Evolutionary conservation across 2,888 invertebrate species (phyloP), one percentile per base, ranked within the genome.

Genomic region (Caenorhabditis sp.): DNA sequence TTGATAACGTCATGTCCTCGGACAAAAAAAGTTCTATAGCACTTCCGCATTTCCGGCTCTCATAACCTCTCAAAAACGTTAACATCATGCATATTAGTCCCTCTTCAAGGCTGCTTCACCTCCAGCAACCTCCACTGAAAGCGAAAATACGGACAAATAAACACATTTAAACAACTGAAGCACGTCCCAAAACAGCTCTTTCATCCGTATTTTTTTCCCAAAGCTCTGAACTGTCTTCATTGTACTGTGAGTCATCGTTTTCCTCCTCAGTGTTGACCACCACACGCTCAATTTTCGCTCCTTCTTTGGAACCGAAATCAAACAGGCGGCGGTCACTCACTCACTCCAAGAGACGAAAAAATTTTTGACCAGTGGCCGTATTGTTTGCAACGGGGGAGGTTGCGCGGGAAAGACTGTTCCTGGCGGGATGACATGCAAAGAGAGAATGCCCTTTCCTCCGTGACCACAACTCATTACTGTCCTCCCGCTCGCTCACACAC

Each of bases 131-230:
- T n/a, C 44, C 58, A 26, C 47, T 19, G 19, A 19, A n/a, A n/a
- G 56, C n/a, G 68, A 69, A 75, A 75, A 77, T 77, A 69, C 77
- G 77, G 77, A 79, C 79, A 69, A 79, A 70, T 64, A 79, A 79
- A 79, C 79, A 79, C 51, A 70, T 58, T 79, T 70, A 64, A 79
- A 79, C 79, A 79, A 70, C 70, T 79, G 70, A 64, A 70, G 79
- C 79, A 70, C 70, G 70, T 64, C 64, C 64, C 8, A 49, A 72
- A 64, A 70, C 79, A 70, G 79, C 64, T 64, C 24, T 54, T 38
- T 10, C 38, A 10, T 38, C 12, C 12, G 38, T 70, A 26, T 58
- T 69, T 66, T 51, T 51, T 47, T 49, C 14, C 47, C 4, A 47
- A 47, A n/a, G 19, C 63, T 63, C 35, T 47, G 47, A 8, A 47